Base-by-base conservation (phyloP, 2,797 vertebrate genomes). In the Neosalanx taihuensis region DNA sequence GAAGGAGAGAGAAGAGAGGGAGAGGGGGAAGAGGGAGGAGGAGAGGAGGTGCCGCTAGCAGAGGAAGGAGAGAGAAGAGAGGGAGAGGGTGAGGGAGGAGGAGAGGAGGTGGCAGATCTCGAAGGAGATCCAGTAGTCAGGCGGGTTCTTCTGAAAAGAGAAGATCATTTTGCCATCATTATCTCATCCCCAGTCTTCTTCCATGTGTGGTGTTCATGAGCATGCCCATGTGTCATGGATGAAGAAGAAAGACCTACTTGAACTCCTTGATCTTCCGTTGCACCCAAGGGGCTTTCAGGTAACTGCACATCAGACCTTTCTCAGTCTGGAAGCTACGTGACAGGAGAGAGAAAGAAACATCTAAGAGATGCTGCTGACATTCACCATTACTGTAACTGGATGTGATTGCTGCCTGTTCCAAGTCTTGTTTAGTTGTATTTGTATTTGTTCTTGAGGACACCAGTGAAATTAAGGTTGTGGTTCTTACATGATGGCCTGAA, bases 401-500 rank as follows among this genome's bases (percentile, higher is more conserved):
- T n/a, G 18, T 5, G 51, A 56, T n/a, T n/a, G 49, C 12, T 56
- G 5, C 51, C 18, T 12, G 2, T 12, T 46, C 3, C 41, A 46
- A 46, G 41, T 37, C 41, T 46, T 46, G 33, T 46, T 46, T 12
- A 1, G 35, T 37, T 37, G 35, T 37, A 37, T 37, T 37, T 37
- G 6, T 37, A 37, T 37, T 41, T 41, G 37, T 12, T 46, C 9
- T 46, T 13, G 41, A 46, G 41, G 41, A 37, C 6, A 46, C 41
- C 10, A 46, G 41, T 46, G 41, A 46, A 12, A 56, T 1, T 5
- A 56, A n/a, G 15, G 17, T 1, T 10, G 0, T 10, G 35, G 3
- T 6, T 76, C 91, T 91, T 79, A 92, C 91, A 92, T 83, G 71
- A 89, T 67, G 0, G 91, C 91, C 0, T 0, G 5, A 46, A 91